Evolutionary conservation across 2,888 invertebrate species (phyloP), one percentile per base, ranked within the genome.

Genomic region (Amphipyra berbera): DNA sequence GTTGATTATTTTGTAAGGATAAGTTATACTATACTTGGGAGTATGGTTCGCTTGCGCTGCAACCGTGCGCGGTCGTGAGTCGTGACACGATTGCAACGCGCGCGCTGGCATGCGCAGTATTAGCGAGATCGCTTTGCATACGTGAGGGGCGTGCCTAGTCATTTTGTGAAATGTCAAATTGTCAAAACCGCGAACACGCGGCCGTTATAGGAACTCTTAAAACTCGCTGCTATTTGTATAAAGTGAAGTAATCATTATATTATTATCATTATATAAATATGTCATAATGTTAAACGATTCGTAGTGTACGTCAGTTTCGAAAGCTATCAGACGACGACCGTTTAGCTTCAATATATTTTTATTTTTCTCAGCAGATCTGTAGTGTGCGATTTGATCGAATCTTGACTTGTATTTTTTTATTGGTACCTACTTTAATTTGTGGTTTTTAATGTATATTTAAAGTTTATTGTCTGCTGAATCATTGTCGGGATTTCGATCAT

Each of bases 161-260:
- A 95, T 95, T 95, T 95, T 91, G 90, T 93, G 92, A 94, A 95
- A 91, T 94, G 93, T 94, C 92, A 92, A 94, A 93, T 92, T 90
- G 91, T 91, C 93, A 90, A 90, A 89, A 88, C 94, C 93, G 94
- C 93, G 88, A 84, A 81, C 82, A 87, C 87, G 93, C 95, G 94
- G 93, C 94, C 96, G 94, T 95, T 95, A 96, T 96, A 96, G 96
- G 96, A 96, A 96, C 96, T 96, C 96, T 96, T 95, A 96, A 96
- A 96, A 96, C 96, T 96, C 96, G 96, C 96, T 96, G 96, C 96
- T 96, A 95, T 96, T 96, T 95, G 96, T 96, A 96, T 95, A 96
- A 95, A 95, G 95, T 95, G 95, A 95, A 93, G 88, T 95, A 93
- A 93, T 93, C 92, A 91, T 93, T 93, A 90, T 92, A 89, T 91